phyloP scores from a whole-genome alignment of 2,113 vertebrate species.

The Prinia subflava region DNA sequence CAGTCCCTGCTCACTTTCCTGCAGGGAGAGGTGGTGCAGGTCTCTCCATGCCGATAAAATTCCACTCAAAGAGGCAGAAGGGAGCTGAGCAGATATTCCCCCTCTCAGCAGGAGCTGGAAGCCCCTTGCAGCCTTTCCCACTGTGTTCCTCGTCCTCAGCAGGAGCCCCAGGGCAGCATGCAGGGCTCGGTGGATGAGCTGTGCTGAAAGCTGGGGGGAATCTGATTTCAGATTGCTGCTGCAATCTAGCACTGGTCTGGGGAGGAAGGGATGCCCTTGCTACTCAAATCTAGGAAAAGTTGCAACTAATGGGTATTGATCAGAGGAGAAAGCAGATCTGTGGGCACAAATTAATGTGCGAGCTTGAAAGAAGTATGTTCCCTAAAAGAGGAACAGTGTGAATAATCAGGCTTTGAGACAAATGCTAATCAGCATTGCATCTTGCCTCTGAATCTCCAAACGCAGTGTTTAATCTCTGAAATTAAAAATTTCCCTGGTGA shows the following conservation, averaged over 20 bases:
- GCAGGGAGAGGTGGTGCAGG: not conserved
- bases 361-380: not conserved
- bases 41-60: accelerated
- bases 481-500: conserved; percentile 23
- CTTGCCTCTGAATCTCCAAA: not conserved
- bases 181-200: not conserved
- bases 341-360: not conserved
- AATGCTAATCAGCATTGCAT: conserved; percentile 1
- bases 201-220: not conserved
- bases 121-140: not conserved
- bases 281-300: not conserved
- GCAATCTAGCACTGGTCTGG: not conserved
- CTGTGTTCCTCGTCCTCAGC: not conserved
- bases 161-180: not conserved
- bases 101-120: not conserved
- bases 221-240: not conserved
- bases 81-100: not conserved
- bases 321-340: not conserved
- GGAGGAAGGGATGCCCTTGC: not conserved
- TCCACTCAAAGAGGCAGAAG: not conserved
- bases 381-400: not conserved
- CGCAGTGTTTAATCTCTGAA: conserved; percentile 10
- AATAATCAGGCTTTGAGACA: conserved; percentile 12
- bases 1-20: not conserved
- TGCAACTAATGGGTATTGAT: conserved; percentile 26